Conservation (phyloP, 1,140 invertebrate genomes). For the Watersipora subatra region DNA sequence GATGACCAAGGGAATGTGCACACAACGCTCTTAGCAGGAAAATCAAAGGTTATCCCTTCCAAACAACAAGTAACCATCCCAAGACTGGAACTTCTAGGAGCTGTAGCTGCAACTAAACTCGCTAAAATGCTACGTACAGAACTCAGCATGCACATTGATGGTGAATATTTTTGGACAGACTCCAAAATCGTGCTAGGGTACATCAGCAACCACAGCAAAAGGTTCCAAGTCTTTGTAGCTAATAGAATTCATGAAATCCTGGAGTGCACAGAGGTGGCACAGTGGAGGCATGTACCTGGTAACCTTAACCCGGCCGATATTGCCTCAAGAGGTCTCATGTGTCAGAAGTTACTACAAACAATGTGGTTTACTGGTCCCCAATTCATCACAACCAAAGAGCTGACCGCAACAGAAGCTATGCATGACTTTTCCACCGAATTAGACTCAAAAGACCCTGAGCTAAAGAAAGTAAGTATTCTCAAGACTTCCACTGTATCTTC, state of each 20-base stretch:
- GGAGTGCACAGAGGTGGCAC: not conserved
- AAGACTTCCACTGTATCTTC: not conserved
- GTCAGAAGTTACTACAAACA: too few species aligned
- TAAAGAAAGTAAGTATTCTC: constrained; percentile 5
- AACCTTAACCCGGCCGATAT: constrained; percentile 1
- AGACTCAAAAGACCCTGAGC: constrained; percentile 7
- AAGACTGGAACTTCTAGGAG: too few species aligned
- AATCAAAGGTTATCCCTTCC: not conserved
- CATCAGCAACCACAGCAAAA: too few species aligned
- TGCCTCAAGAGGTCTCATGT: not conserved
- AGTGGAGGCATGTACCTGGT: constrained; percentile 5
- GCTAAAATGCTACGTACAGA: not conserved
- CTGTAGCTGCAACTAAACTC: too few species aligned
- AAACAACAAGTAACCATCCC: too few species aligned
- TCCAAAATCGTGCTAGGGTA: not conserved
- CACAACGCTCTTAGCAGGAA: not conserved
- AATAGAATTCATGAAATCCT: not conserved
- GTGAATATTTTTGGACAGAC: not conserved
- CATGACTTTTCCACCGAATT: too few species aligned
- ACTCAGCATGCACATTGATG: not conserved
- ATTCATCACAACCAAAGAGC: too few species aligned
- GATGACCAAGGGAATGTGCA: not conserved
- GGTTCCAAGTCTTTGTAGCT: not conserved
- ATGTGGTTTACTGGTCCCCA: too few species aligned
- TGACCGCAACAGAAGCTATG: too few species aligned